A percentile compares a stretch with the other conserved stretches of the same genome.
Evolutionary conservation across 1,140 invertebrate species (phyloP).

Genomic region (Neuroterus valhalla): DNA sequence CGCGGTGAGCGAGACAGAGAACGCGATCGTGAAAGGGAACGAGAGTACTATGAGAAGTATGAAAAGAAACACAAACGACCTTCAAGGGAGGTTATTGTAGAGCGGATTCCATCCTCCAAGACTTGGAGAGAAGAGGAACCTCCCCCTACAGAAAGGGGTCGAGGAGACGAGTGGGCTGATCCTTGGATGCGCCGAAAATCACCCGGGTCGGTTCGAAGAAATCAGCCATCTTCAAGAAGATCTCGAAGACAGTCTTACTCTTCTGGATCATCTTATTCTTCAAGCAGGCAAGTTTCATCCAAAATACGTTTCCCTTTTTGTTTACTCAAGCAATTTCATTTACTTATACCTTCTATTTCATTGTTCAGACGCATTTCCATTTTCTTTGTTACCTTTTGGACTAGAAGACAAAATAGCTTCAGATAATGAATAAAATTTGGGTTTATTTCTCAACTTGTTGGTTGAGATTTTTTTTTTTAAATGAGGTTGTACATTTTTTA

Average conservation of each 20-base stretch:
- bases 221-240: conserved; percentile 72
- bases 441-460: conserved; percentile 9
- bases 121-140: conserved; percentile 70
- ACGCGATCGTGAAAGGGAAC: conserved; percentile 70
- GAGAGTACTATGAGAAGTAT: conserved; percentile 73
- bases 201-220: conserved; percentile 75
- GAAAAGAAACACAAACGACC: conserved; percentile 79
- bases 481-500: conserved; percentile 62
- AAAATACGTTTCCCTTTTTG: not conserved
- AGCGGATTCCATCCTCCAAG: conserved; percentile 79
- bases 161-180: conserved; percentile 93
- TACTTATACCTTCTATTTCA: conserved; percentile 10
- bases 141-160: conserved; percentile 67
- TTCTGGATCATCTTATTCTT: conserved; percentile 85
- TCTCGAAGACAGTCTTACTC: conserved; percentile 80
- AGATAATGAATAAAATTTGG: no score
- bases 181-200: conserved; percentile 92
- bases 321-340: not conserved
- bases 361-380: not conserved
- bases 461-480: conserved; percentile 21
- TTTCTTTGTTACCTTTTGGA: no score
- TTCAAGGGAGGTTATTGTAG: conserved; percentile 86
- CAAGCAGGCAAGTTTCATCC: conserved; percentile 77
- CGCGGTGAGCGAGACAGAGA: conserved; percentile 64
- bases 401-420: no score